phyloP scores from a whole-genome alignment of 2,113 vertebrate species.

The Solea senegalensis region DNA sequence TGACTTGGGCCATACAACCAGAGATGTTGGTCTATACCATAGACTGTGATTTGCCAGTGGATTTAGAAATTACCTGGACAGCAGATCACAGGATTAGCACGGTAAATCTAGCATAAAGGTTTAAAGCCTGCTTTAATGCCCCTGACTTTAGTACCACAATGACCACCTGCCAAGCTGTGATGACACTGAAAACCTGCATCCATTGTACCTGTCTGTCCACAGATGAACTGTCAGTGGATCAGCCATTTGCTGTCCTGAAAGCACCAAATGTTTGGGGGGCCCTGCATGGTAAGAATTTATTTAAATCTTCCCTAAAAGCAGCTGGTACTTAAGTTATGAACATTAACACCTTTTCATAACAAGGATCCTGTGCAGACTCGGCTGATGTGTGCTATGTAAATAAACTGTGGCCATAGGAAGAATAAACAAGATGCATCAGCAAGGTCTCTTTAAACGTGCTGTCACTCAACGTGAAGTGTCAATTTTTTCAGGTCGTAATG shows the following conservation, averaged over 20 bases:
- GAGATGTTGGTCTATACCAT: background rate
- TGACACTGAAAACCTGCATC: background rate
- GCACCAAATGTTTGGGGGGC: slow-evolving; percentile 94
- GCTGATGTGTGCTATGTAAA: no score
- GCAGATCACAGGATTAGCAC: slow-evolving; percentile 8
- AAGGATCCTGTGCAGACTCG: no score
- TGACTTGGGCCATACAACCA: background rate
- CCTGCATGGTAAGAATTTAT: slow-evolving; percentile 83
- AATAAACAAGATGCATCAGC: no score
- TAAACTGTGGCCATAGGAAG: no score
- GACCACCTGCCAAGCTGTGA: background rate
- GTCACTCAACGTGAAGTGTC: no score
- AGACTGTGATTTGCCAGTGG: background rate
- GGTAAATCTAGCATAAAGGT: slow-evolving; percentile 5
- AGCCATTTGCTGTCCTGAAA: slow-evolving; percentile 83
- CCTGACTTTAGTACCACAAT: background rate
- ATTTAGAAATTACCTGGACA: slow-evolving; percentile 11
- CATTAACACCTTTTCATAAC: no score
- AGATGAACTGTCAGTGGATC: slow-evolving; percentile 87
- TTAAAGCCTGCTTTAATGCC: slow-evolving; percentile 23
- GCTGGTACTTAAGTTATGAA: no score
- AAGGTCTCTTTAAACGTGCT: no score
- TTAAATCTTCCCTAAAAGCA: background rate
- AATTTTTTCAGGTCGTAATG: no score
- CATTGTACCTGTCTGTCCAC: slow-evolving; percentile 27